These are phyloP conservation scores for Phoxinus dragarum DNA, from an alignment of 2,797 vertebrate species.

Conservation along the genomic window DNA sequence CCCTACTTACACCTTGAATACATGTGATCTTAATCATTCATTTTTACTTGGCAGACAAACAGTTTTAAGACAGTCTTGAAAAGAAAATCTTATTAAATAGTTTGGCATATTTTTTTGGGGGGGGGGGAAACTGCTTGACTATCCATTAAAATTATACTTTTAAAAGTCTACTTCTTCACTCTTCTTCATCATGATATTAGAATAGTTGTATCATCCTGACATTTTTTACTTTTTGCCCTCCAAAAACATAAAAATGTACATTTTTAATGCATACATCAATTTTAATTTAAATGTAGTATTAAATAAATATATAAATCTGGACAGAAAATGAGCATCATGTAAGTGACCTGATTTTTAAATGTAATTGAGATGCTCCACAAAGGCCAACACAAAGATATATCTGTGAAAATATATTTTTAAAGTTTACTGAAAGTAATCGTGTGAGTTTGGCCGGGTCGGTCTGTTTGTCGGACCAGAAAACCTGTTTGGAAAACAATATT, in stretches of 20 bases:
- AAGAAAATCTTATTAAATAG: too few relatives aligned
- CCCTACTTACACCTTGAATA: neutral
- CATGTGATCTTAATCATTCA: neutral
- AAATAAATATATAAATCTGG: neutral
- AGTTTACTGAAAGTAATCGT: neutral
- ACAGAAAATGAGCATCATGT: neutral
- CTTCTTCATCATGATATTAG: neutral
- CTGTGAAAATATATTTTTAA: neutral
- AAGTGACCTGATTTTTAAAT: neutral
- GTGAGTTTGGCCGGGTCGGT: neutral
- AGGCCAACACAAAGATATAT: neutral
- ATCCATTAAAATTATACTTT: neutral
- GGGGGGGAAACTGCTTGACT: too few relatives aligned
- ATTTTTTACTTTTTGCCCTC: neutral
- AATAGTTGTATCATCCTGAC: neutral
- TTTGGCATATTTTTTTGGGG: too few relatives aligned
- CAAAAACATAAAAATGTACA: neutral
- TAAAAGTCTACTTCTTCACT: neutral
- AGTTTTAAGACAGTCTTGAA: neutral
- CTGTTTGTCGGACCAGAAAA: neutral
- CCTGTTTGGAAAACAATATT: neutral
- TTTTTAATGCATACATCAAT: neutral
- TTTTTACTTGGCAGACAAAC: neutral
- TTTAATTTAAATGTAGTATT: neutral
- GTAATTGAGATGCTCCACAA: too few relatives aligned